A percentile compares a stretch with the other conserved stretches of the same genome.
Conservation (phyloP, 2,888 invertebrate species). For the Ametastegia equiseti region DNA sequence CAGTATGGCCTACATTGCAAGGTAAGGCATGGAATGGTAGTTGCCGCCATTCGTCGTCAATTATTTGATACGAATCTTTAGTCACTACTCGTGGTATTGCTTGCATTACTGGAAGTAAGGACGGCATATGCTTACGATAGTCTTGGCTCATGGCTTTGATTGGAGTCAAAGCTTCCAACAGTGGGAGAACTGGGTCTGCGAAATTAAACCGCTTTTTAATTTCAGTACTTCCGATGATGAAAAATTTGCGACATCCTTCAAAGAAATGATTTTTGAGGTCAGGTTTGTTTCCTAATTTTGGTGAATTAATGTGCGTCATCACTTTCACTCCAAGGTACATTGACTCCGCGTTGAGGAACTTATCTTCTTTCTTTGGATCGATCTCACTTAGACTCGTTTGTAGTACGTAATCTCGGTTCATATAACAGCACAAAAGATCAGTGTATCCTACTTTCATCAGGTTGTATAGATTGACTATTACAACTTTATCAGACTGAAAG, state of each 20-base stretch:
- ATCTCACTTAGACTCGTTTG: constrained; percentile 51
- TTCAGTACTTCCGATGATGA: constrained; percentile 52
- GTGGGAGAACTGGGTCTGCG: constrained; percentile 49
- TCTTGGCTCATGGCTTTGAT: constrained; percentile 48
- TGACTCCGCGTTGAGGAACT: not conserved
- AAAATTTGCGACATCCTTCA: constrained; percentile 55
- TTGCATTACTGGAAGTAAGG: constrained; percentile 19
- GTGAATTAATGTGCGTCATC: not conserved
- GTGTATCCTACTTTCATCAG: constrained; percentile 51
- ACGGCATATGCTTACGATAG: constrained; percentile 9
- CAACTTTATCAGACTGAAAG: constrained; percentile 54
- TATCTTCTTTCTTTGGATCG: constrained; percentile 51
- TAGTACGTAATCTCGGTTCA: constrained; percentile 7
- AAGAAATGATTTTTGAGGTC: constrained; percentile 49
- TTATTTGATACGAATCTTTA: constrained; percentile 43
- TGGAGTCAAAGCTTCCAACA: constrained; percentile 50
- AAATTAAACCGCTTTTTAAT: constrained; percentile 58
- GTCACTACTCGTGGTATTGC: constrained; percentile 39
- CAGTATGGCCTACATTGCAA: constrained; percentile 31
- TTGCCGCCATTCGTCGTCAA: constrained; percentile 56
- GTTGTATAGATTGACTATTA: constrained; percentile 50
- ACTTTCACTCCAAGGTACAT: constrained; percentile 16
- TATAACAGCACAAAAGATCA: constrained; percentile 48
- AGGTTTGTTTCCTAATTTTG: constrained; percentile 27
- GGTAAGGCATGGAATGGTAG: constrained; percentile 48